Evolutionary conservation across 2,797 vertebrate genomes (phyloP), one percentile per base, ranked within the genome.

Genomic region (Sebastes cheni): DNA sequence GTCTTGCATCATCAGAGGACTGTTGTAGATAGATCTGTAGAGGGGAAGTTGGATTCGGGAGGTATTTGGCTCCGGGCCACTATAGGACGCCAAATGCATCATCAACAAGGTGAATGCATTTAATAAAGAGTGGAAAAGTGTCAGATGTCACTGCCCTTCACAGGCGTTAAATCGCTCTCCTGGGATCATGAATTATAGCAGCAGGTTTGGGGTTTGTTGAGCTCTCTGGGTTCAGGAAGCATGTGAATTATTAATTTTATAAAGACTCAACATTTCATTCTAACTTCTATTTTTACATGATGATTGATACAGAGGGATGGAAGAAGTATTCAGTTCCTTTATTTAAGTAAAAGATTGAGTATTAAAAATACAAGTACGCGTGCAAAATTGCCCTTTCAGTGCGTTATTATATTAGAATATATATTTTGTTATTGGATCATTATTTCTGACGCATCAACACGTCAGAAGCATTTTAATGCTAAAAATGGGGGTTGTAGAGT

Each of bases 21-120:
- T 3, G 30, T 13, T 7, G 18, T 4, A 0, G 27, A 14, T 8
- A 3, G 32, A 14, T 30, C 22, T 13, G 69, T 2, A 2, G 9
- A 61, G 54, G 56, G 27, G 50, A 36, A 4, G 65, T 18, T 56
- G 23, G 13, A 55, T 30, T 77, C 65, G 20, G 60, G 50, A 55
- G 60, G 22, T 54, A 0, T 60, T 39, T 81, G 88, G 83, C 78
- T 60, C 14, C 1, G 8, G 42, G 81, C 82, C 82, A 64, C 67
- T 0, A 1, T 18, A n/a, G 25, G 59, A 75, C 16, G 5, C n/a
- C 23, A 20, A 59, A 71, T 75, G 77, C 68, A 56, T 79, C 76
- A 67, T 77, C 52, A 69, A 84, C 79, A 70, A 87, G 83, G 83
- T 79, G 85, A 80, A 80, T 42, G 52, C 61, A 65, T 82, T 86